Evolutionary conservation across 2,113 vertebrate genomes (phyloP).

Genomic region (Callionymus lyra): DNA sequence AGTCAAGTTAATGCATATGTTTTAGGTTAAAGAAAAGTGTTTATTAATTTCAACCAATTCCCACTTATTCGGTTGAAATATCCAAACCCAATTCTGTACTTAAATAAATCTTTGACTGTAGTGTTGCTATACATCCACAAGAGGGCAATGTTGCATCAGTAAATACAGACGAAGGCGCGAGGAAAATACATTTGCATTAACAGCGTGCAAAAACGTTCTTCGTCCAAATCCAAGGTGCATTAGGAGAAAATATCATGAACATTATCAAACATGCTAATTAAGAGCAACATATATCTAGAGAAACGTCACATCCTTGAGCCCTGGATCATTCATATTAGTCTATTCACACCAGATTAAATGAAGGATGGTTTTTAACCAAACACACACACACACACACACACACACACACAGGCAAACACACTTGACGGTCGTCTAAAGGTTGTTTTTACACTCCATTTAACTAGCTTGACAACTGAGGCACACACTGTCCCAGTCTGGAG

Average conservation of each 20-base stretch:
- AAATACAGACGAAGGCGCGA: constrained; percentile 17
- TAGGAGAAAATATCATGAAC: constrained; percentile 1
- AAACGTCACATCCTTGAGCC: background rate
- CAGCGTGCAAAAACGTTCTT: constrained; percentile 33
- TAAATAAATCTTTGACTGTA: too few relatives aligned
- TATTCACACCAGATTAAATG: too few relatives aligned
- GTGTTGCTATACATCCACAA: too few relatives aligned
- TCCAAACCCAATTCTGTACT: too few relatives aligned
- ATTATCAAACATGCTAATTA: constrained; percentile 19
- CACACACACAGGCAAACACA: constrained; percentile 18
- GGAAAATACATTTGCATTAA: constrained; percentile 26
- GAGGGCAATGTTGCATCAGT: too few relatives aligned
- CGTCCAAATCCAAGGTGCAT: constrained; percentile 15
- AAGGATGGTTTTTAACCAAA: background rate
- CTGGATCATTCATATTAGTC: too few relatives aligned
- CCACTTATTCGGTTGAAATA: too few relatives aligned
- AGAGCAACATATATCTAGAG: constrained; percentile 3
- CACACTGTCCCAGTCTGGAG: constrained; percentile 24
- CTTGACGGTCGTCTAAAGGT: constrained; percentile 63
- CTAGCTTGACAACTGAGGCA: constrained; percentile 47
- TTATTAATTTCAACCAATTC: too few relatives aligned
- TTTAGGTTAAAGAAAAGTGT: too few relatives aligned
- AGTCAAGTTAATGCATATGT: too few relatives aligned
- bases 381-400: constrained; percentile 22
- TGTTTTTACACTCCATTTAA: constrained; percentile 56